Evolutionary conservation across 2,797 vertebrate genomes (phyloP).

Genomic region (Macrochelys suwanniensis): DNA sequence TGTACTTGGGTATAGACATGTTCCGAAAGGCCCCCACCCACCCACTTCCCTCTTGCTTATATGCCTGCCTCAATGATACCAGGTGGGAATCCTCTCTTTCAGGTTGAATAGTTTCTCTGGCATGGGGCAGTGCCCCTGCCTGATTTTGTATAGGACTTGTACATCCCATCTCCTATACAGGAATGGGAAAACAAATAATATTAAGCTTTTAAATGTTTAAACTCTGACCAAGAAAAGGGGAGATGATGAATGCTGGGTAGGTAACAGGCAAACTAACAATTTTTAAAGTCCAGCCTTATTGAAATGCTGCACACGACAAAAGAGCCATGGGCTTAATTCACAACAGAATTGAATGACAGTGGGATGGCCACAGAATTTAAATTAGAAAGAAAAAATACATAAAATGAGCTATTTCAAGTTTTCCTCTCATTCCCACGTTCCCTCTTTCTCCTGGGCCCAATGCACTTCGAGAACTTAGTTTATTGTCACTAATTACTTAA

Average conservation of each 20-base stretch:
- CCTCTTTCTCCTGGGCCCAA: background rate
- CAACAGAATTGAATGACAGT: slow-evolving; percentile 53
- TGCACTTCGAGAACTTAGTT: background rate
- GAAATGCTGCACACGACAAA: slow-evolving; percentile 69
- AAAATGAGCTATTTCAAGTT: slow-evolving; percentile 2
- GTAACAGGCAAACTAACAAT: slow-evolving; percentile 56
- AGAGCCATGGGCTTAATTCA: slow-evolving; percentile 56
- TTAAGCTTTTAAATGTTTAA: slow-evolving; percentile 31
- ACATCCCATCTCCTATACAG: slow-evolving; percentile 3
- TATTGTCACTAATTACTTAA: background rate
- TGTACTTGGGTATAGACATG: background rate
- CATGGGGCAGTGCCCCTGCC: background rate
- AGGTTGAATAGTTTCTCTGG: background rate
- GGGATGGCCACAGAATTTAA: slow-evolving; percentile 72
- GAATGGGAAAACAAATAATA: slow-evolving; percentile 17
- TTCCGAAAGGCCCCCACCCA: background rate
- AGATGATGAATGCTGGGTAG: background rate
- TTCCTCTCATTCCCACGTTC: background rate
- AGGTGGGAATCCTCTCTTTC: background rate
- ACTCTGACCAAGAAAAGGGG: slow-evolving; percentile 45
- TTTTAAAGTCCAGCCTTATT: slow-evolving; percentile 67
- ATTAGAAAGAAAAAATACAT: slow-evolving; percentile 42
- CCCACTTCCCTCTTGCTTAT: background rate
- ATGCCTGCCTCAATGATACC: background rate
- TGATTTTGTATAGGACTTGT: slow-evolving; percentile 51